Evolutionary conservation across 35 echinoderm and acorn worm genomes (phyloP).

Genomic region (Strongylocentrotus purpuratus): DNA sequence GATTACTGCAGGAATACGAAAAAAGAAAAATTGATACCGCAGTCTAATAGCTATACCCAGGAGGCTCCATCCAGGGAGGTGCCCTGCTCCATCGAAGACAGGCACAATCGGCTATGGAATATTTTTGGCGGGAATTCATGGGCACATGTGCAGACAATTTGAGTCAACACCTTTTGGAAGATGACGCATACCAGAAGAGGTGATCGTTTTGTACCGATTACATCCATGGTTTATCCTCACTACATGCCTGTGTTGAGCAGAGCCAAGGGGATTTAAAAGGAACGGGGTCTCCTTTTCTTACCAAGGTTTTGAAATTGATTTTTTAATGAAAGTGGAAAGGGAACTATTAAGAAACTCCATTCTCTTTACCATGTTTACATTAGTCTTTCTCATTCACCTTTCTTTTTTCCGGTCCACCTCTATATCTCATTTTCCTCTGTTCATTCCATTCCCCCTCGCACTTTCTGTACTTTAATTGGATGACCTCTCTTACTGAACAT

Average conservation of each 20-base stretch:
- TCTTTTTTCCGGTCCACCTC: too few species aligned
- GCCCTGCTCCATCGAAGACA: background rate
- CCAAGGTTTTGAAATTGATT: background rate
- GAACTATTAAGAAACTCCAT: background rate
- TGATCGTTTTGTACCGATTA: background rate
- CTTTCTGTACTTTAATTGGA: too few species aligned
- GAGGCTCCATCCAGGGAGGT: background rate
- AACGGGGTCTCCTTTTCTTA: background rate
- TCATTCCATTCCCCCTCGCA: too few species aligned
- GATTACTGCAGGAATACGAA: background rate
- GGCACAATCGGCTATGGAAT: background rate
- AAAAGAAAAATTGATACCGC: background rate
- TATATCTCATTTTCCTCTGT: too few species aligned
- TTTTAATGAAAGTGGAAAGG: background rate
- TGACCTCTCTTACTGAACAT: too few species aligned
- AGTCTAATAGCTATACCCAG: background rate
- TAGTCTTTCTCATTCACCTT: too few species aligned
- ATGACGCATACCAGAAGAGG: background rate
- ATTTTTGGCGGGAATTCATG: conserved; percentile 21
- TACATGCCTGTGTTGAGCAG: background rate
- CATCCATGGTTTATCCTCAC: background rate
- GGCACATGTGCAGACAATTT: conserved; percentile 32
- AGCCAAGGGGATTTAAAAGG: background rate
- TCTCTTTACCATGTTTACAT: too few species aligned
- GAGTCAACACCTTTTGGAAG: conserved; percentile 25